A percentile compares a stretch with the other conserved stretches of the same genome.
Evolutionary conservation across 2,888 invertebrate species (phyloP).

Genomic region (Campoplex nolae): DNA sequence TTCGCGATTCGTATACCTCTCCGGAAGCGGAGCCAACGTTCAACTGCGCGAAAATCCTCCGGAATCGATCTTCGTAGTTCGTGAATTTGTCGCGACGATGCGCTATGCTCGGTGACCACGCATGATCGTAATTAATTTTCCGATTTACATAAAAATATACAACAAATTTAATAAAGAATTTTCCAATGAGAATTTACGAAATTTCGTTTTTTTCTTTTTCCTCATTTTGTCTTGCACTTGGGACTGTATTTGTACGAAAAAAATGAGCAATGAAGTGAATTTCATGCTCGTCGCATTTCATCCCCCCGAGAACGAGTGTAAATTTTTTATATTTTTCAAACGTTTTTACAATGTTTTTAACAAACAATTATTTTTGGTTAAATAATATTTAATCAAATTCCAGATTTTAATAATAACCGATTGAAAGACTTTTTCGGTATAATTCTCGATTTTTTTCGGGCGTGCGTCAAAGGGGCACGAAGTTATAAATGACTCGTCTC

Average conservation of each 20-base stretch:
- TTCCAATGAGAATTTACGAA: neutral
- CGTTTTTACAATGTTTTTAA: too few relatives aligned
- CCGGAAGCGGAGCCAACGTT: slow-evolving; percentile 52
- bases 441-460: neutral
- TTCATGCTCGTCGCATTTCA: neutral
- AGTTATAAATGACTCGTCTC: neutral
- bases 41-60: slow-evolving; percentile 54
- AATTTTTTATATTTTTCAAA: too few relatives aligned
- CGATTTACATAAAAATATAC: neutral
- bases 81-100: slow-evolving; percentile 21
- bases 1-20: slow-evolving; percentile 28
- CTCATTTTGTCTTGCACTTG: neutral
- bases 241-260: neutral
- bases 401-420: neutral
- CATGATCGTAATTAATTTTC: neutral
- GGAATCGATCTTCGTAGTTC: slow-evolving; percentile 57
- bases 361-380: neutral
- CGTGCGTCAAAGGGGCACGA: neutral
- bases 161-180: too few relatives aligned
- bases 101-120: slow-evolving; percentile 27
- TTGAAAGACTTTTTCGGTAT: neutral
- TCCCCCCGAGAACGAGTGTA: neutral
- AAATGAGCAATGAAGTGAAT: neutral
- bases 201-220: neutral
- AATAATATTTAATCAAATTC: neutral